phyloP scores from a whole-genome alignment of 30 jellyfish, hydroid and myxozoan genomes.

The Hydractinia symbiolongicarpus region DNA sequence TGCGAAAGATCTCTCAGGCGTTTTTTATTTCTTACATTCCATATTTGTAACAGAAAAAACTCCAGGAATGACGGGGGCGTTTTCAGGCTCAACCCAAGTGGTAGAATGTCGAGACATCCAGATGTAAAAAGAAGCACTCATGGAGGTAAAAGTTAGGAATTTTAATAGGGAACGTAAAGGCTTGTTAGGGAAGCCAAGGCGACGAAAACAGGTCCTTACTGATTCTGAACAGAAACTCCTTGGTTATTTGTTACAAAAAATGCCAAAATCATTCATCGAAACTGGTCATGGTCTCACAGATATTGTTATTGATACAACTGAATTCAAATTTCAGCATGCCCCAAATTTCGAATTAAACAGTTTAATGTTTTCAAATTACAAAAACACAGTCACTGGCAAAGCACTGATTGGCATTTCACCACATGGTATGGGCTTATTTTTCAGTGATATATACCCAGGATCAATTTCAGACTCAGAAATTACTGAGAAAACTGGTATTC shows the following conservation, averaged over 20 bases:
- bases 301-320: slow-evolving; percentile 38
- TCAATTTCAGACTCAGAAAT: slow-evolving; percentile 45
- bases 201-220: too few species aligned
- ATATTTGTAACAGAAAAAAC: too few species aligned
- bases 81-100: too few species aligned
- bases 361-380: slow-evolving; percentile 33
- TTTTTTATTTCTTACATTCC: too few species aligned
- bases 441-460: slow-evolving; percentile 50
- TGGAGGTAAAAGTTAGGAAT: too few species aligned
- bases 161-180: too few species aligned
- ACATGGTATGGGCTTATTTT: slow-evolving; percentile 48
- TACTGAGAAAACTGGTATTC: slow-evolving; percentile 45
- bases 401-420: slow-evolving; percentile 44
- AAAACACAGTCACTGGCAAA: slow-evolving; percentile 43
- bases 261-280: slow-evolving; percentile 7
- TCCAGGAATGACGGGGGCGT: too few species aligned
- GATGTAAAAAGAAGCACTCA: too few species aligned
- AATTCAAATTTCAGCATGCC: slow-evolving; percentile 41
- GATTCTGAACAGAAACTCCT: too few species aligned
- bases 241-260: slow-evolving; percentile 27
- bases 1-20: too few species aligned
- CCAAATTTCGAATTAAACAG: slow-evolving; percentile 34
- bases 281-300: slow-evolving; percentile 50
- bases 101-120: too few species aligned
- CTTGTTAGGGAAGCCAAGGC: too few species aligned